A percentile compares a stretch with the other conserved stretches of the same genome.
These are phyloP conservation scores for Saturnia pavonia DNA, from an alignment of 2,888 invertebrate genomes.

Conservation along the genomic window DNA sequence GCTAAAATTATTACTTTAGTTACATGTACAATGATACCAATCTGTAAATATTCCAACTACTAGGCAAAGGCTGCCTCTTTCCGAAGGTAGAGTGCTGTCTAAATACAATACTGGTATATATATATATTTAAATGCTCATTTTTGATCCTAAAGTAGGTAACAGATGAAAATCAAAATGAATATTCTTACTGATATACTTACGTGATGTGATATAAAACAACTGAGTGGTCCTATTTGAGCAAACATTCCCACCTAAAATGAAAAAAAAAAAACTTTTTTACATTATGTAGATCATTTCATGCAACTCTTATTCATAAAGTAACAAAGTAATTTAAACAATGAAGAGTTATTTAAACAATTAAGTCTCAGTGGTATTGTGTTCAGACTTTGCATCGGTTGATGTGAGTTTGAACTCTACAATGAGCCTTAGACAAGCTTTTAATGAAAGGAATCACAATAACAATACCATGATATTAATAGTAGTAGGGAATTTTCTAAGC, in stretches of 20 bases:
- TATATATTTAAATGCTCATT: no score
- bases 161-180: neutral
- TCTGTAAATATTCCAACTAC: no score
- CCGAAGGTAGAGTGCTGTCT: no score
- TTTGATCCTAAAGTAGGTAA: no score
- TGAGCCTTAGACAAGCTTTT: neutral
- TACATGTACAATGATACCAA: no score
- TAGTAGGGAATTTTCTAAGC: no score
- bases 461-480: no score
- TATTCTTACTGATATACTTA: slow-evolving; percentile 73
- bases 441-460: neutral
- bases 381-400: neutral
- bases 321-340: neutral
- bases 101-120: neutral
- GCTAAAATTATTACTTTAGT: no score
- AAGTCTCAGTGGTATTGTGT: neutral
- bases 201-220: slow-evolving; percentile 98
- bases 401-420: neutral
- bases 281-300: neutral
- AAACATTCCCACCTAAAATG: slow-evolving; percentile 95
- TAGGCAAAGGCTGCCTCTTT: no score
- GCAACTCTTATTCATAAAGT: neutral
- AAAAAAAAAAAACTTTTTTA: neutral
- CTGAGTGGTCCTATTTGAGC: slow-evolving; percentile 99
- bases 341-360: no score